Percentiles rank a stretch among this genome's conserved stretches.
phyloP scores from a whole-genome alignment of 2,888 invertebrate genomes.

The Cosmia pyralina region DNA sequence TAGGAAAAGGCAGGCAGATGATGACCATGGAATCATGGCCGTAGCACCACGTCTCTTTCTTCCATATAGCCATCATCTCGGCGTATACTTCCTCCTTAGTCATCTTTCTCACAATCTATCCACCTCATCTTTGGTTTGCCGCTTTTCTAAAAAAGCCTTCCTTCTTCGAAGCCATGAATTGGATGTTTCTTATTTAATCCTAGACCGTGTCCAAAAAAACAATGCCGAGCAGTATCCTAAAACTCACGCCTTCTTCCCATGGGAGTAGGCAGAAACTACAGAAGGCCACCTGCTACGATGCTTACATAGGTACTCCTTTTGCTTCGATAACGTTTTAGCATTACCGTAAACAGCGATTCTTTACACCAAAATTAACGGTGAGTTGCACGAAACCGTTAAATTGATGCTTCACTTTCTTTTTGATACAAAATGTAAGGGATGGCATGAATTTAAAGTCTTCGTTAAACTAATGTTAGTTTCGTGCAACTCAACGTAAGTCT shows the following conservation, averaged over 20 bases:
- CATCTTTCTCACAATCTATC: neutral
- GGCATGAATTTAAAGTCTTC: too few species aligned
- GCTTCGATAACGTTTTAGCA: neutral
- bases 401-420: too few species aligned
- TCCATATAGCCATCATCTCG: neutral
- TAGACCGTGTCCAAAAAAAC: neutral
- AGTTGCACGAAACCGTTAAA: too few species aligned
- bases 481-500: too few species aligned
- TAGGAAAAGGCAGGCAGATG: too few species aligned
- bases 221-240: neutral
- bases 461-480: too few species aligned
- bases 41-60: too few species aligned
- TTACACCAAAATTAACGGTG: neutral
- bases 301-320: neutral
- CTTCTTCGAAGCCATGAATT: too few species aligned
- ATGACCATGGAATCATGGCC: too few species aligned
- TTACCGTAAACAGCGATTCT: neutral
- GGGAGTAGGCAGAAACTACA: too few species aligned
- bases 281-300: neutral
- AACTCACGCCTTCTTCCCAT: neutral
- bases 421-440: too few species aligned
- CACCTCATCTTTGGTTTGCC: neutral
- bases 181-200: neutral
- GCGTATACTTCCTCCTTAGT: neutral
- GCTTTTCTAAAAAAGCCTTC: neutral